phyloP scores from a whole-genome alignment of 2,888 invertebrate species.

The Lepidochitona cinerea region DNA sequence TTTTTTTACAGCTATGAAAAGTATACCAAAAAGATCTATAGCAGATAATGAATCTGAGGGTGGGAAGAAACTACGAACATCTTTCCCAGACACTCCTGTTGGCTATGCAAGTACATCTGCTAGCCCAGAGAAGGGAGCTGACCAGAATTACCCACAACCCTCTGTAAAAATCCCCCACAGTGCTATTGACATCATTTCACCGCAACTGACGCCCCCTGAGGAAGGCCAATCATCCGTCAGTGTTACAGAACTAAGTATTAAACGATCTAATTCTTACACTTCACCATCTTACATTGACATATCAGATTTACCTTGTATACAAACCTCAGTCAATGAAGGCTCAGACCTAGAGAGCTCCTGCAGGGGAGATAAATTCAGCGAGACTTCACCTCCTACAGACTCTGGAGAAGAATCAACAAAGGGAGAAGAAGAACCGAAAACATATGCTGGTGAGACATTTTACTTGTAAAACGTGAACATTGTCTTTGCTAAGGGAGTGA shows the following conservation, averaged over 20 bases:
- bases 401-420: neutral
- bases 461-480: too few species aligned
- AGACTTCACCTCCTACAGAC: neutral
- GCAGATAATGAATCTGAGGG: neutral
- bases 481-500: too few species aligned
- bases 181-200: too few species aligned
- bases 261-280: too few species aligned
- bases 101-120: too few species aligned
- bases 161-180: too few species aligned
- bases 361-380: slow-evolving; percentile 2
- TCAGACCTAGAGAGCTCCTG: neutral
- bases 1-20: neutral
- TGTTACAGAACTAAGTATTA: too few species aligned
- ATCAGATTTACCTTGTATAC: neutral
- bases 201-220: too few species aligned
- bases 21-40: neutral
- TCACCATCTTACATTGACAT: neutral
- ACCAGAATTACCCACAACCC: too few species aligned
- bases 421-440: neutral
- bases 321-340: neutral
- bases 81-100: too few species aligned
- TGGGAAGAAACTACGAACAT: neutral
- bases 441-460: neutral
- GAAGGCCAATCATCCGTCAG: too few species aligned
- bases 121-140: too few species aligned